Evolutionary conservation across 1,140 invertebrate genomes (phyloP).

Genomic region (Zeugodacus cucurbitae): DNA sequence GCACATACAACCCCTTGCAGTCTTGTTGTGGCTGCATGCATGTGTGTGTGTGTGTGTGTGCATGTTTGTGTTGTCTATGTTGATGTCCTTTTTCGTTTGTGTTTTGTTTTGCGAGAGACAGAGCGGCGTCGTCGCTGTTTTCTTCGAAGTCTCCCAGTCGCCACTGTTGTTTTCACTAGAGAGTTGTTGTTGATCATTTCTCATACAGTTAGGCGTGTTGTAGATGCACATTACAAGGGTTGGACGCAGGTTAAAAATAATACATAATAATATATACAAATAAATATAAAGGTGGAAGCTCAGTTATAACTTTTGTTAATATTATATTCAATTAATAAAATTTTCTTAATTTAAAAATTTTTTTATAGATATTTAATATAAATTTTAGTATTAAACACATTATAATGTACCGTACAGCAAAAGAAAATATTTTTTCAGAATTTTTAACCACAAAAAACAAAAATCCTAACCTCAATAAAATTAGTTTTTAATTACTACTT

Average conservation of each 20-base stretch:
- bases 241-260: neutral
- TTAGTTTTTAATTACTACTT: too few relatives aligned
- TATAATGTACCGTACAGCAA: too few relatives aligned
- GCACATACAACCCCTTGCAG: neutral
- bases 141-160: neutral
- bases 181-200: slow-evolving; percentile 17
- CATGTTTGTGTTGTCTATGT: neutral
- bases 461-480: too few relatives aligned
- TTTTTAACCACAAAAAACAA: too few relatives aligned
- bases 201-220: neutral
- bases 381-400: too few relatives aligned
- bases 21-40: neutral
- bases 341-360: too few relatives aligned
- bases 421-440: too few relatives aligned
- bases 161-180: neutral
- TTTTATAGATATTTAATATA: too few relatives aligned
- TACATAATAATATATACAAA: too few relatives aligned
- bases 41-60: neutral
- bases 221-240: neutral
- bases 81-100: slow-evolving; percentile 34
- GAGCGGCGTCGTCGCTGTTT: slow-evolving; percentile 26
- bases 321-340: too few relatives aligned
- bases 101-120: slow-evolving; percentile 33
- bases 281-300: too few relatives aligned
- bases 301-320: too few relatives aligned